Evolutionary conservation across 1,140 invertebrate genomes (phyloP), one percentile per base, ranked within the genome.

Genomic region (Telenomus remus): DNA sequence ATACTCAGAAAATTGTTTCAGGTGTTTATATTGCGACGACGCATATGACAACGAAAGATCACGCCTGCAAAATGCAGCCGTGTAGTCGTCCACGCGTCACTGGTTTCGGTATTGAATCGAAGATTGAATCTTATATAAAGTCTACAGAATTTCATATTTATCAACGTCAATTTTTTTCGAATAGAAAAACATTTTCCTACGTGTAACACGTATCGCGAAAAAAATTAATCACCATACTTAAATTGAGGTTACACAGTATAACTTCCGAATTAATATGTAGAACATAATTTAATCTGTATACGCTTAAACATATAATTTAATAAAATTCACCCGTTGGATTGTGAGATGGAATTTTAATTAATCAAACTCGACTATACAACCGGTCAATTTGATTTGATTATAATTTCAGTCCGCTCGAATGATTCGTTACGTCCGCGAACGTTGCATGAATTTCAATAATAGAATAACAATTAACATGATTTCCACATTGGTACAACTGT

Each of bases 21-120:
- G 66, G 10, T 51, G 12, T 39, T 63, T 49, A 49, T 54, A 46
- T 70, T 34, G 19, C 19, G 19, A 27, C 44, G 61, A 51, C 37
- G 39, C 57, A 54, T 57, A 51, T 56, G 47, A 69, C 46, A 63
- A 50, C 16, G 9, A 55, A 64, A 34, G 60, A 64, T 70, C 60
- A 76, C 68, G 75, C 75, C 75, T 77, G 75, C 59, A 61, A 69
- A 77, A 72, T 72, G 75, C 75, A 77, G 75, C 75, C 75, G 43
- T 69, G 50, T 69, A 60, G 42, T 77, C 75, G 59, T 51, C 37
- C 64, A 61, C 69, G 75, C 54, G 48, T 72, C 64, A 50, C 68
- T 63, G 75, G 75, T 77, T 77, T 70, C 74, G 56, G 50, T 16
- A 43, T 50, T 42, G 55, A 70, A 70, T 70, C 57, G 59, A 70